Evolutionary conservation across 2,113 vertebrate genomes (phyloP), one percentile per base, ranked within the genome.

Genomic region (Sakesphorus luctuosus): DNA sequence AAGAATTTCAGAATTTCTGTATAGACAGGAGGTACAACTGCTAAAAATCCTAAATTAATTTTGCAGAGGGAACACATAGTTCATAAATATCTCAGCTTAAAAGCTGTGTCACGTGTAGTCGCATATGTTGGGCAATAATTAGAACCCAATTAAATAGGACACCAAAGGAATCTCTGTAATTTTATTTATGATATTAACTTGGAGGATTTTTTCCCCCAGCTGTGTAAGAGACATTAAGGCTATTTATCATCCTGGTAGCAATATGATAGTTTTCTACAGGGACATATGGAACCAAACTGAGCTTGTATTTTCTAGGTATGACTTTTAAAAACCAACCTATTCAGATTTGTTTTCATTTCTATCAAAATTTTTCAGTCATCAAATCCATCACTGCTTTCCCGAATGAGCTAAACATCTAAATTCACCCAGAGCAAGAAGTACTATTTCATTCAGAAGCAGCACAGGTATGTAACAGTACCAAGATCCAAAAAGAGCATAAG

Each of bases 171-270:
- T 79, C n/a, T 82, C 62, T 55, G 26, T 65, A 80, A 80, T 93
- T 93, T 93, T 83, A 93, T 84, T 94, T 93, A 82, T 44, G 84
- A 61, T 55, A 82, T 87, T 82, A 95, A 82, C 38, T 63, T 59
- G 35, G 52, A 91, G 49, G 52, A 46, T 44, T 65, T 85, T 81
- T 87, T 40, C 16, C 44, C 50, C n/a, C 82, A 90, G 79, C 82
- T 87, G 78, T 76, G 49, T 65, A 68, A 87, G 8, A 93, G 63
- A 90, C 84, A 87, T 87, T 89, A 89, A 75, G 43, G 49, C 31
- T 79, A 85, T 85, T 91, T 40, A 68, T 83, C 82, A 91, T 83
- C 46, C 75, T 80, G 58, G 18, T 88, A 90, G 72, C 49, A 83
- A 61, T 47, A 81, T 33, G 20, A 50, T 18, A 50, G 43, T 73